Conservation (phyloP, 2,888 invertebrate species). For the Rhabditoides inermis region DNA sequence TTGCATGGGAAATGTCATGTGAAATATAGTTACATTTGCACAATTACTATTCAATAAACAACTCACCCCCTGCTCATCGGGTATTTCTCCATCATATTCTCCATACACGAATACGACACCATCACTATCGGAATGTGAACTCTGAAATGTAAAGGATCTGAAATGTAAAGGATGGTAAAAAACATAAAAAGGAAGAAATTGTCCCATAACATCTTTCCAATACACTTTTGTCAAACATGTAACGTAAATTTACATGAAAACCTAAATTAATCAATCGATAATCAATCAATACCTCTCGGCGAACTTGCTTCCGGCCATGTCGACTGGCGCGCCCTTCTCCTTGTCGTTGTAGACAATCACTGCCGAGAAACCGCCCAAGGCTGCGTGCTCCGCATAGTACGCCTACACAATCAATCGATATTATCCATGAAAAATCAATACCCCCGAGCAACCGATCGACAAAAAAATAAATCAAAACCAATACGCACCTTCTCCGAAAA, state of each 20-base stretch:
- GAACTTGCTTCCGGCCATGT: slow-evolving; percentile 42
- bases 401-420: slow-evolving; percentile 14
- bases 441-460: background rate
- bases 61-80: slow-evolving; percentile 28
- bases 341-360: slow-evolving; percentile 42
- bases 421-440: background rate
- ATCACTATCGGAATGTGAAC: no score
- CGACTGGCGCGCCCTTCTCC: slow-evolving; percentile 29
- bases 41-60: background rate
- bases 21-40: slow-evolving; percentile 5
- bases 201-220: background rate
- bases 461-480: background rate
- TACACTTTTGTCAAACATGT: no score
- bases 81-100: slow-evolving; percentile 33
- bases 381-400: slow-evolving; percentile 22
- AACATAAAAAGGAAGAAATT: no score
- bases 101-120: no score
- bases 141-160: no score
- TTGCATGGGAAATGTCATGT: background rate
- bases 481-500: slow-evolving; percentile 29
- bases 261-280: no score
- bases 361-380: slow-evolving; percentile 20
- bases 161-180: no score
- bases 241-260: no score
- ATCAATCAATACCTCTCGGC: no score